Evolutionary conservation across 2,888 invertebrate species (phyloP).

Genomic region (Mesochorus sp.): DNA sequence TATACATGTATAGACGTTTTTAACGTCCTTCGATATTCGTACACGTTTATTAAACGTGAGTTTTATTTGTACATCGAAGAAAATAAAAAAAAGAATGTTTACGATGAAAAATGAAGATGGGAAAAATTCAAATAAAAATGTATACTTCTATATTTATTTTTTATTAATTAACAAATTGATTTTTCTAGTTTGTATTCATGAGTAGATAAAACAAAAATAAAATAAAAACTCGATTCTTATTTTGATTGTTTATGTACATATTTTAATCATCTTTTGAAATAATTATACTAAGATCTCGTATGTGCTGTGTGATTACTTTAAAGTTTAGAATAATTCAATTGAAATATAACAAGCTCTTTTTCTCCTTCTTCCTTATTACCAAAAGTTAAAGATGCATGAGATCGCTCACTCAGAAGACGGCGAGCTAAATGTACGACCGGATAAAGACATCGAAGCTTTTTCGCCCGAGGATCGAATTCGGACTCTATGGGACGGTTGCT

Average conservation of each 20-base stretch:
- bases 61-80: neutral
- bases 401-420: conserved; percentile 43
- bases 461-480: neutral
- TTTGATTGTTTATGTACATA: neutral
- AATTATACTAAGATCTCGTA: neutral
- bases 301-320: neutral
- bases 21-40: neutral
- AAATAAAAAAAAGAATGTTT: neutral
- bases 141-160: neutral
- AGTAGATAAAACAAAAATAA: neutral
- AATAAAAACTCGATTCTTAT: neutral
- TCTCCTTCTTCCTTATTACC: neutral
- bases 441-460: conserved; percentile 23
- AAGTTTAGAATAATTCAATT: conserved; percentile 12
- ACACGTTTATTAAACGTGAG: neutral
- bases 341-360: neutral
- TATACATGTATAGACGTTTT: neutral
- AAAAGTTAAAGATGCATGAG: conserved; percentile 37
- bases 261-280: too few relatives aligned
- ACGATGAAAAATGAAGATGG: neutral
- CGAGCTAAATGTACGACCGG: conserved; percentile 39
- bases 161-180: neutral
- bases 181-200: neutral
- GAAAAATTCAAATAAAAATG: neutral
- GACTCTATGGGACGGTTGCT: conserved; percentile 5